phyloP scores from a whole-genome alignment of 2,113 vertebrate genomes.

The Cariama cristata region DNA sequence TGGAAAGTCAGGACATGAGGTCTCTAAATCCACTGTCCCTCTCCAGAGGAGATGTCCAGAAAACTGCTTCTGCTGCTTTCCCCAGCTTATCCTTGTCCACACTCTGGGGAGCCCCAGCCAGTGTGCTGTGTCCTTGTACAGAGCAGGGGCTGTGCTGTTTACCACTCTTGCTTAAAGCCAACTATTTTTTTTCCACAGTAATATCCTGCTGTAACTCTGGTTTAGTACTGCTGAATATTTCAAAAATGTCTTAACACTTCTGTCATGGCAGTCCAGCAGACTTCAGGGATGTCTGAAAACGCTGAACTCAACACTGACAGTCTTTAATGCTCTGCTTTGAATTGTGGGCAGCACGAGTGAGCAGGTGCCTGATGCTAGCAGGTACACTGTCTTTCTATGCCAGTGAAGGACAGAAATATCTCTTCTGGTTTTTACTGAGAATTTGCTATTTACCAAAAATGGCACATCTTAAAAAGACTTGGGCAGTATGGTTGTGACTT shows the following conservation, averaged over 20 bases:
- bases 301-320: not conserved
- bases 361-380: not conserved
- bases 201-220: not conserved
- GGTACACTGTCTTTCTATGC: not conserved
- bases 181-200: not conserved
- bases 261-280: not conserved
- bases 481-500: not conserved
- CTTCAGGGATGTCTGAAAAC: not conserved
- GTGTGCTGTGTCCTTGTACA: accelerated
- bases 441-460: not conserved
- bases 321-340: not conserved
- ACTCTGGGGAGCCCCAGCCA: not conserved
- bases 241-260: not conserved
- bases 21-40: not conserved
- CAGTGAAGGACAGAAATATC: not conserved
- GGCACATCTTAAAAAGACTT: not conserved
- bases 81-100: not conserved
- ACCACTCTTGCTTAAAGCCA: not conserved
- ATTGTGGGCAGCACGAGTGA: not conserved
- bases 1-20: not conserved
- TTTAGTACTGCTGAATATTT: not conserved
- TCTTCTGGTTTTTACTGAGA: not conserved
- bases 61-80: not conserved
- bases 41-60: not conserved
- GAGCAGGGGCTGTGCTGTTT: not conserved